Base-by-base conservation (phyloP, 1,140 invertebrate genomes). In the Zaprionus ornatus region DNA sequence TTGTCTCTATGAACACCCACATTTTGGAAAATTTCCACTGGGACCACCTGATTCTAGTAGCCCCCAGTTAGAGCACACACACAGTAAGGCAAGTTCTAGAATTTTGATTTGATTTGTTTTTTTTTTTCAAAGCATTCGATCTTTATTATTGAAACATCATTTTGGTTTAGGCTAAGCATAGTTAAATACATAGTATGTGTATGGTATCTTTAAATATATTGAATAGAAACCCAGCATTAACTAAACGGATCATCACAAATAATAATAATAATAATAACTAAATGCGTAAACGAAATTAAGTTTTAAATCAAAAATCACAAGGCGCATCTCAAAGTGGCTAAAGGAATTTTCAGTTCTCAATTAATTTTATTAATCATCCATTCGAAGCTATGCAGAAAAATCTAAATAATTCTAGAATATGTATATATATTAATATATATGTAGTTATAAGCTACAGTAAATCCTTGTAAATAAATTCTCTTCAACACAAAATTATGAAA, bases 11-110 rank as follows among this genome's bases (percentile, higher is more conserved):
- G 57, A 19, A 63, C 67, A 67, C 25, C 59, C 50, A 61, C 27
- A 74, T 29, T 29, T 74, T 42, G 40, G 77, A 73, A 87, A 87
- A 71, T 87, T 87, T 87, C 83, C 83, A 88, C 64, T 80, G 80
- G 63, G 88, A 23, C 19, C 62, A 48, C 48, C 62, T 65, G 62
- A 54, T 61, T 27, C 4, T 50, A 12, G 19, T 23, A 4, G 13
- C 10, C 19, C 19, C 45, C 19, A 45, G n/a, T 9, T 17, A 17
- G 40, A 45, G 40, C 40, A 45, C 40, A 19, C 19, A 23, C 4
- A 21, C 19, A 45, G n/a, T 9, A 9, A 37, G 10, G 9, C 10
- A 50, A 23, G 45, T 50, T 23, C 19, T 12, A 12, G 13, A 42
- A n/a, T 42, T 40, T 19, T 7, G 3, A 10, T 32, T 63, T 62